Conservation (phyloP, 1,140 invertebrate species). For the Drosophila arawakana region DNA sequence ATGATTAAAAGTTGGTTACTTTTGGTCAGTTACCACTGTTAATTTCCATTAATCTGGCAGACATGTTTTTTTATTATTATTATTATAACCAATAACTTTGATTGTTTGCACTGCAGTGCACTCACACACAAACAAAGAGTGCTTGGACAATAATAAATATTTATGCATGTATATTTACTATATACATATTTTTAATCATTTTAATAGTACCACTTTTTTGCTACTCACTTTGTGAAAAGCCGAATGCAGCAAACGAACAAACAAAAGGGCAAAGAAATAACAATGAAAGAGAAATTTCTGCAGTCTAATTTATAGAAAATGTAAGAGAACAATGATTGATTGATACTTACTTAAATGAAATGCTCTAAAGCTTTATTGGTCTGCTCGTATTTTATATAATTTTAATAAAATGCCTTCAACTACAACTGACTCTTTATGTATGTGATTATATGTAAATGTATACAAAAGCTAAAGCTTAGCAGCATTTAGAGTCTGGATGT, state of each 20-base stretch:
- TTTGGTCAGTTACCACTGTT: conserved; percentile 48
- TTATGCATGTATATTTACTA: neutral
- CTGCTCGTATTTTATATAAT: conserved; percentile 57
- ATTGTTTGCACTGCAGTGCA: conserved; percentile 63
- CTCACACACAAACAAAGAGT: conserved; percentile 5
- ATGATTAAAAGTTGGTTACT: neutral
- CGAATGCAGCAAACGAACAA: conserved; percentile 53
- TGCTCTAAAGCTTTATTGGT: conserved; percentile 18
- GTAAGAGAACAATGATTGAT: conserved; percentile 15
- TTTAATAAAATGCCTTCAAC: conserved; percentile 63
- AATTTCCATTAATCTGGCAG: conserved; percentile 61
- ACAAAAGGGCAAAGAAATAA: conserved; percentile 27
- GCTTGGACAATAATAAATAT: conserved; percentile 4
- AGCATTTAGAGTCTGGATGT: conserved; percentile 19
- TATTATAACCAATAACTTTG: conserved; percentile 58
- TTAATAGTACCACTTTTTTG: conserved; percentile 75
- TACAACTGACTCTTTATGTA: neutral
- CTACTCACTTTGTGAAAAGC: conserved; percentile 45
- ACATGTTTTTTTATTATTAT: conserved; percentile 33
- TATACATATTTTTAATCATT: conserved; percentile 64
- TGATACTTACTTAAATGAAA: conserved; percentile 23
- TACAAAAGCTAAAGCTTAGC: conserved; percentile 13
- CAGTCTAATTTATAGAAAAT: conserved; percentile 59
- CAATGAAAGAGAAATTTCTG: conserved; percentile 19
- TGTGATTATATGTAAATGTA: neutral